Evolutionary conservation across 2,113 vertebrate species (phyloP), one percentile per base, ranked within the genome.

Genomic region (Crotalus viridis): DNA sequence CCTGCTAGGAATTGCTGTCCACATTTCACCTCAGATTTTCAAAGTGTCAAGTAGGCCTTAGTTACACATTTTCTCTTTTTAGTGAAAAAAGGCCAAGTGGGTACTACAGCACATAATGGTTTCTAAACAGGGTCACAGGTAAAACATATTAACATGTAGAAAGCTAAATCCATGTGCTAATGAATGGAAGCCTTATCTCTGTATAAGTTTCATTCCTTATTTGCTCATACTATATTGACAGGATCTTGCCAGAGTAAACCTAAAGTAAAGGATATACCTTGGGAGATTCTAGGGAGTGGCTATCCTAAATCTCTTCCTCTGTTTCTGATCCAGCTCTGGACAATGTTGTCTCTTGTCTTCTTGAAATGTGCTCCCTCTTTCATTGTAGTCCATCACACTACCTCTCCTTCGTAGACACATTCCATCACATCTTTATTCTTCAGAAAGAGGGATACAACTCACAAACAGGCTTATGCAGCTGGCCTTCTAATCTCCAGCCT

Each of bases 1-100:
- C 89, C 13, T 55, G 28, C 17, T 94, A 0, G 0, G 92, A 87
- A 91, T 64, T 0, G 0, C 51, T 92, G 24, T 87, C 43, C 64
- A 55, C 90, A 90, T 0, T 0, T 46, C 91, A 48, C 0, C 0
- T 10, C 0, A 86, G 2, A 0, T 89, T 92, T 93, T 64, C 57
- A 46, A 0, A 0, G 85, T 28, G 0, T 9, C 51, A 69, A 51
- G 43, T 56, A 51, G 0, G 0, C 86, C 55, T 81, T 17, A 0
- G 0, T 89, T 88, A 56, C 26, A 87, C 15, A 69, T 21, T 89
- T 81, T 56, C 57, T 46, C 39, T 57, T 56, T 81, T 69, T 2
- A 46, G 33, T 87, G n/a, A 89, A 56, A 46, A 51, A 86, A 91
- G 56, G 52, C 43, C 52, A 93, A 59, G 87, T 59, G 52, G 87